Conservation (phyloP, 1,140 invertebrate genomes). For the Drosophila watanabei region DNA sequence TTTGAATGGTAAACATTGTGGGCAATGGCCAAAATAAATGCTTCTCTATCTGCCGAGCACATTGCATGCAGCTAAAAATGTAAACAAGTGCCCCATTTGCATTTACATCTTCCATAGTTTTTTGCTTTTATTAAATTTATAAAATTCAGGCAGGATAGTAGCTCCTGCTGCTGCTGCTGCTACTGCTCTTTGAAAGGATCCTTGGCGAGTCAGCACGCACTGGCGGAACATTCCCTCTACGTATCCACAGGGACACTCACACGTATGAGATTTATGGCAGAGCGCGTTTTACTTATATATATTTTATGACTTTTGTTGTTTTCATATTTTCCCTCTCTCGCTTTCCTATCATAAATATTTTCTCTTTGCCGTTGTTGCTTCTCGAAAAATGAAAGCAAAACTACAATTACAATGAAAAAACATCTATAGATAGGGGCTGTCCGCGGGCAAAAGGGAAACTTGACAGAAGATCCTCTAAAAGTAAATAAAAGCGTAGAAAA, state of each 20-base stretch:
- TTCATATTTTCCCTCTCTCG: constrained; percentile 27
- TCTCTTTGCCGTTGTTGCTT: constrained; percentile 11
- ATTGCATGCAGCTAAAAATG: constrained; percentile 23
- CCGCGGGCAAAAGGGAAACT: constrained; percentile 1
- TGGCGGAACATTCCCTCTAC: constrained; percentile 11
- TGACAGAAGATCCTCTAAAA: constrained; percentile 33
- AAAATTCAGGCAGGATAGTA: constrained; percentile 29
- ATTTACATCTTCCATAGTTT: constrained; percentile 43
- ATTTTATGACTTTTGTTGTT: constrained; percentile 54
- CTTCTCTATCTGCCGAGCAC: constrained; percentile 13
- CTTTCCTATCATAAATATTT: constrained; percentile 41
- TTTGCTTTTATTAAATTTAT: constrained; percentile 48
- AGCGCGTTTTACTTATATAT: constrained; percentile 57
- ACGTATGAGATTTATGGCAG: constrained; percentile 48
- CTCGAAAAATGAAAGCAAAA: constrained; percentile 45
- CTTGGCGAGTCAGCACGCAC: constrained; percentile 46
- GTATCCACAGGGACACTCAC: constrained; percentile 39
- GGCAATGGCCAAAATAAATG: constrained; percentile 15
- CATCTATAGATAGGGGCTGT: neutral
- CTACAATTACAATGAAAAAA: constrained; percentile 47
- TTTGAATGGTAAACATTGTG: constrained; percentile 32
- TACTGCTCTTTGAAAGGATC: constrained; percentile 11
- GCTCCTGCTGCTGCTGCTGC: neutral
- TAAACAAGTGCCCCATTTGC: constrained; percentile 48
- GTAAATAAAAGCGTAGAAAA: constrained; percentile 59